Evolutionary conservation across 1,140 invertebrate genomes (phyloP), one percentile per base, ranked within the genome.

Genomic region (Phymastichus coffea): DNA sequence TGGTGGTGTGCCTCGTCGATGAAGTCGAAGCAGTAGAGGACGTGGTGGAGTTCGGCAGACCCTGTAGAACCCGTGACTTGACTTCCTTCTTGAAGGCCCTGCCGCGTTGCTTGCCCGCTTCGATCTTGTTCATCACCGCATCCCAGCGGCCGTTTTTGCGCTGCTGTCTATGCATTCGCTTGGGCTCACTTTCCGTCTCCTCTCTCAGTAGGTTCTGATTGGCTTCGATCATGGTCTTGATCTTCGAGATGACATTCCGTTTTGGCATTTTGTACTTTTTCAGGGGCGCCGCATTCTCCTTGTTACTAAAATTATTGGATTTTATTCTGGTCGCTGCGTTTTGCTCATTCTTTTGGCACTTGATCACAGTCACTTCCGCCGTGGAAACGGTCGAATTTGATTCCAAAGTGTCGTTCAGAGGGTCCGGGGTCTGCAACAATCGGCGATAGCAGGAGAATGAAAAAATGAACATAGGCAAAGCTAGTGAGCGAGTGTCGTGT

Each of bases 111-210:
- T 90, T 88, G 30, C 85, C 85, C 65, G 87, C 88, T 20, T 87
- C 85, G 48, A 90, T 89, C 76, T 92, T 92, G 75, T 87, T 90
- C 84, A 91, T 88, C 35, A 92, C 87, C 40, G 86, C 89, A 68
- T 92, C 89, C 84, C 90, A 90, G 52, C 88, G 83, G 0, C 86
- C 87, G 6, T 66, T 75, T 59, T 84, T 83, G 14, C 80, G 73
- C 43, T 70, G 66, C 26, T 62, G 68, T 48, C 78, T 71, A 14
- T 74, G 72, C 37, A 60, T 60, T 14, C 77, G 69, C 26, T 71
- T 63, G 4, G 59, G 47, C 23, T 78, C 77, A 43, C 75, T 74
- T 26, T 73, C 70, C 0, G 63, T 68, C 20, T 83, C 80, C 2
- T 17, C 17, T 12, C 8, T 17, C 28, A 33, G 6, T 33, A n/a